Base-by-base conservation (phyloP, 2,888 invertebrate genomes). In the Drosophila falleni region DNA sequence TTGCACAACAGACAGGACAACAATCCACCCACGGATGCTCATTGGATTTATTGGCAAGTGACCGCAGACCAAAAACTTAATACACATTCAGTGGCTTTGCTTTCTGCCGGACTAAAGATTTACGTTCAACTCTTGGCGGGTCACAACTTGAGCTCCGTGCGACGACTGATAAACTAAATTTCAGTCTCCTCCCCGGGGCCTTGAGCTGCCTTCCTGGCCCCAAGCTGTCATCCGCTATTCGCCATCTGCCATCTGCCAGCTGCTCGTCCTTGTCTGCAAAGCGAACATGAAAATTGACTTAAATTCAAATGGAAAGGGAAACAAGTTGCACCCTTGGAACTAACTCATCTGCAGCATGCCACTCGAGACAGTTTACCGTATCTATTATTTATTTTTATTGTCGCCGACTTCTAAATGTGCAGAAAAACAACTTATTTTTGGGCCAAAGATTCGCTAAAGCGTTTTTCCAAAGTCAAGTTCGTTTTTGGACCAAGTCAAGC, bases 11-110 rank as follows among this genome's bases (percentile, higher is more conserved):
- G 23, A 58, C 51, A 50, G 54, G 42, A 68, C 44, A 6, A 71
- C 50, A 26, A 13, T n/a, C 55, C 74, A 50, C 74, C 81, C 77
- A 69, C 68, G 62, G 74, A n/a, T n/a, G n/a, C n/a, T 51, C 77
- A 64, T 54, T 41, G 55, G 70, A 87, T 85, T 81, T 85, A 87
- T 87, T 84, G 80, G 78, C 64, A 78, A 56, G 69, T 73, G 72
- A 78, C 84, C 81, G 63, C 76, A 76, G 53, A 72, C 62, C 69
- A 37, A 64, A 71, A 80, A 75, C 77, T 74, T 68, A 77, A 83
- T 76, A 73, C 70, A 68, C 74, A 70, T 80, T 71, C 78, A 44
- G 77, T 73, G 77, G 72, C 69, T 76, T 63, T 31, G 58, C 50
- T n/a, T n/a, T 31, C n/a, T 54, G 68, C 60, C 26, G 46, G 53